Base-by-base conservation (phyloP, 2,113 vertebrate species). In the Lepus timidus region DNA sequence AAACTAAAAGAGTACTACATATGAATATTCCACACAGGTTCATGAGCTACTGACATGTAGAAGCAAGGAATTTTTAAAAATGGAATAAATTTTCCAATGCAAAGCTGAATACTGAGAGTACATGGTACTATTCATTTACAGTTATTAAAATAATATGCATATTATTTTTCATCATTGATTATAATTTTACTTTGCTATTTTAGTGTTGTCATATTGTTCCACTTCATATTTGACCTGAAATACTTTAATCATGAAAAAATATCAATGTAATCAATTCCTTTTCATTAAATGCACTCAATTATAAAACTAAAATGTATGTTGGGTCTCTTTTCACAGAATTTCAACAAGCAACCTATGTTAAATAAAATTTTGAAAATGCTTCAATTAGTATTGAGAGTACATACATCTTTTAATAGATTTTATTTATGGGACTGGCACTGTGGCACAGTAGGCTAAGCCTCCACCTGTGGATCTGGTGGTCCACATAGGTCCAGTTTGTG, bases 311-410 rank as follows among this genome's bases (percentile, higher is more conserved):
- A 76, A 55, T 17, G 65, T 36, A 36, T 85, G 19, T 44, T 44
- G 62, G 36, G 61, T 0, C 3, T 7, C 6, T 82, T 70, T 93
- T 31, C 22, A 49, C 2, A 29, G 9, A 4, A 17, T 79, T 83
- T 6, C 11, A 61, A 83, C 1, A n/a, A 19, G 6, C 23, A 74
- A 29, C 1, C 0, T 9, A 0, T 44, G 20, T 39, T 70, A 71
- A 79, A 58, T 44, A 61, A 82, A 90, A 20, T 86, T 88, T 88
- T n/a, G 1, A 89, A 85, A 91, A 33, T 74, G 78, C 9, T 55
- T 2, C 4, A 62, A 44, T 44, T 44, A 44, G 44, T 44, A 44
- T 44, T 44, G 44, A 44, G 44, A 44, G 44, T 44, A 44, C 44
- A 44, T 44, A 44, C 7, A 44, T 44, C 44, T 44, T 44, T 44